Evolutionary conservation across 2,113 vertebrate genomes (phyloP).

Genomic region (Pelusios castaneus): DNA sequence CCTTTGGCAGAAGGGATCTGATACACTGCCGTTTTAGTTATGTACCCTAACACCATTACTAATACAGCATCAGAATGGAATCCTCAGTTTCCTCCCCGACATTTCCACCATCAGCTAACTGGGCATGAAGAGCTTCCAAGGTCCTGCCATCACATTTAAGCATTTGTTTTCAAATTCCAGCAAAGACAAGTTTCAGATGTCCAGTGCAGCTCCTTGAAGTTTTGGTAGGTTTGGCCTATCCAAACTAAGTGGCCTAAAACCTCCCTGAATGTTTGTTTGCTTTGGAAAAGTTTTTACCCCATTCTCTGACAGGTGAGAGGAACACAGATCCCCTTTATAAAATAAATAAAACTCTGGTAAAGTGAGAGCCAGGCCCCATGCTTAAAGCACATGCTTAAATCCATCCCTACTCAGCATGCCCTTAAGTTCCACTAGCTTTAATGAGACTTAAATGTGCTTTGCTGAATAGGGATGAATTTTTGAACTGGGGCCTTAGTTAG

Average conservation of each 20-base stretch:
- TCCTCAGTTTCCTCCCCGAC: background rate
- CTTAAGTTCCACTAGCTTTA: background rate
- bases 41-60: background rate
- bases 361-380: background rate
- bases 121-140: background rate
- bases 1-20: background rate
- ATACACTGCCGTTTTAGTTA: background rate
- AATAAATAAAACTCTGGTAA: background rate
- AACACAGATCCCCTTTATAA: background rate
- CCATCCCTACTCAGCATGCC: background rate
- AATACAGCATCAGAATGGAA: background rate
- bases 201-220: background rate
- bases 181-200: background rate
- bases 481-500: background rate
- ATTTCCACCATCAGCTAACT: background rate
- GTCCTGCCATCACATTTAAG: background rate
- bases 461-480: background rate
- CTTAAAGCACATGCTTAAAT: background rate
- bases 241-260: background rate
- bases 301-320: background rate
- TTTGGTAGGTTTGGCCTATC: background rate
- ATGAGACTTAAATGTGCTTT: background rate
- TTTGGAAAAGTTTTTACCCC: background rate
- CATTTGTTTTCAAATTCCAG: background rate
- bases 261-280: background rate